Conservation (phyloP, 2,113 vertebrate species). For the Rissa tridactyla region DNA sequence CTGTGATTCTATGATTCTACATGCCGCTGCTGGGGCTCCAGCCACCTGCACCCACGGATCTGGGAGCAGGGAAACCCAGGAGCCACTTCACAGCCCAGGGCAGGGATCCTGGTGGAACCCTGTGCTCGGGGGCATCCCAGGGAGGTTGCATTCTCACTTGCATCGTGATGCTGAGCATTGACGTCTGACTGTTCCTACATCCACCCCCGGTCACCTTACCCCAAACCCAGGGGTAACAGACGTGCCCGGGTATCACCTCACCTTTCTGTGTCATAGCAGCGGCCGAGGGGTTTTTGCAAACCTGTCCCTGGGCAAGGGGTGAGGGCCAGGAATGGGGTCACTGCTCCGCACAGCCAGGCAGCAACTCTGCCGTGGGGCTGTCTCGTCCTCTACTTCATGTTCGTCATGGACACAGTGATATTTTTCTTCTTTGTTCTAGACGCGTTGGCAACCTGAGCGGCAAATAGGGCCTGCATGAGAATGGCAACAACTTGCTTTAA, state of each 20-base stretch:
- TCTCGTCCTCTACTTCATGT: background rate
- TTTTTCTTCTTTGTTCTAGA: background rate
- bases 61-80: background rate
- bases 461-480: background rate
- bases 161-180: background rate
- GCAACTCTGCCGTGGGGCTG: background rate
- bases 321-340: background rate
- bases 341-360: background rate
- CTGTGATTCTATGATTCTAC: background rate
- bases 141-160: background rate
- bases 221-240: background rate
- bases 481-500: background rate
- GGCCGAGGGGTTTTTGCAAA: background rate
- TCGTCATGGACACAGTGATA: background rate
- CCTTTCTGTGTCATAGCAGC: background rate
- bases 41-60: background rate
- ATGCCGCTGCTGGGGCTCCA: accelerated
- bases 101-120: background rate
- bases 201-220: accelerated
- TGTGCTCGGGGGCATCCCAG: accelerated
- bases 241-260: background rate
- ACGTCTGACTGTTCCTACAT: accelerated
- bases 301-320: background rate
- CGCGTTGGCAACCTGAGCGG: background rate
- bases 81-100: background rate